phyloP scores from a whole-genome alignment of 2,113 vertebrate genomes.

The Ophthalmolycus amberensis region DNA sequence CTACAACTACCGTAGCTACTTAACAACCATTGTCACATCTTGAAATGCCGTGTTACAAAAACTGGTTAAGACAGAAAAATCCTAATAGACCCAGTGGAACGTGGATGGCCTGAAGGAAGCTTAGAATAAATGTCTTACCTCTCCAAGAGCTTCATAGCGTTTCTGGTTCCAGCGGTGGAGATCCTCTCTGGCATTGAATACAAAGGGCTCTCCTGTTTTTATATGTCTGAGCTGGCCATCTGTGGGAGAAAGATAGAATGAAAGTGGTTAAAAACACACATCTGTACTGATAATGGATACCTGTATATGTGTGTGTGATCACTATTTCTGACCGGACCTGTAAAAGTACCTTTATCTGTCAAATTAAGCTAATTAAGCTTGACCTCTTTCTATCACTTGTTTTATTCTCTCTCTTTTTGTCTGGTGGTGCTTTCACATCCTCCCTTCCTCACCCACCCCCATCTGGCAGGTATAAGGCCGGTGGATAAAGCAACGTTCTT shows the following conservation, averaged over 20 bases:
- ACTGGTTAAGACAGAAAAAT: neutral
- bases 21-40: neutral
- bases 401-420: conserved; percentile 25
- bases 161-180: conserved; percentile 99
- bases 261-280: neutral
- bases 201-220: conserved; percentile 93
- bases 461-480: conserved; percentile 77
- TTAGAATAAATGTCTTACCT: conserved; percentile 84
- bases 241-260: conserved; percentile 33
- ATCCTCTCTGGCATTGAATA: conserved; percentile 96
- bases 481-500: conserved; percentile 66
- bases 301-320: neutral
- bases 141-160: conserved; percentile 97
- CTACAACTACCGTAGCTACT: neutral
- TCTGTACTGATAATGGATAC: neutral
- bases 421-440: conserved; percentile 24
- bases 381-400: conserved; percentile 39
- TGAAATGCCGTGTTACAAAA: neutral
- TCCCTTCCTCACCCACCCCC: conserved; percentile 34
- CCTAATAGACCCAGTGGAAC: neutral
- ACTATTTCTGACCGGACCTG: neutral
- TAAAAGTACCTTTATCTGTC: conserved; percentile 7
- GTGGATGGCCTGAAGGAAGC: neutral
- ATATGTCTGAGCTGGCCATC: conserved; percentile 88
- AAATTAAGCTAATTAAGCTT: conserved; percentile 38